Base-by-base conservation (phyloP, 2,113 vertebrate species). In the Lepus europaeus region DNA sequence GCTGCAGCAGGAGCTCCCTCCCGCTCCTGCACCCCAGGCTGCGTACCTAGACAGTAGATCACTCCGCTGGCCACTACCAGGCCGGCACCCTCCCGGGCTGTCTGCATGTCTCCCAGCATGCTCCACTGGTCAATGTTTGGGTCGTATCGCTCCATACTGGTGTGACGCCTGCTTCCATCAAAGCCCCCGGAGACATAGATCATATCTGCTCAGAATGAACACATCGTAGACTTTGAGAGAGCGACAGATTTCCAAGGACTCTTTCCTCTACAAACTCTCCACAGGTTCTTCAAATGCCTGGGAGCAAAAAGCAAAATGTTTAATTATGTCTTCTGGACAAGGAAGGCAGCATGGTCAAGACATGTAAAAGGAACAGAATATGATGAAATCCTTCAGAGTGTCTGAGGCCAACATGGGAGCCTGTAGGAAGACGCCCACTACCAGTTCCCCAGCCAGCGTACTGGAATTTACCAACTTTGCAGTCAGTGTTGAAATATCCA, bases 51-150 rank as follows among this genome's bases (percentile, higher is more conserved):
- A 97, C 99, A 99, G 98, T 99, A 99, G 95, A 99, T 99, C 1
- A 99, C 99, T 79, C 99, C 99, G 5, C 99, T 99, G 22, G 99
- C 99, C 1, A 99, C 99, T 72, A 99, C 99, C 1, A 99, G 98
- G 73, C 99, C 99, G 0, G 99, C 99, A 53, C 99, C 99, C 95
- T 99, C 99, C 97, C 99, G 98, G 1, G 99, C 99, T 1, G 99
- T 99, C 98, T 99, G 99, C 99, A 99, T 99, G 97, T 99, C 99
- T 96, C 99, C 99, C 97, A 99, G 98, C 99, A 99, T 99, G 91
- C 99, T 99, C 99, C 99, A 99, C 98, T 99, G 99, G 96, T 99
- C 99, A 4, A 99, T 99, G 97, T 99, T 99, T 0, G 99, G 99
- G 98, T 99, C 99, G 3, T 99, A 99, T 29, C 99, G 98, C 95